Base-by-base conservation (phyloP, 2,888 invertebrate species). In the Cantharis rufa region DNA sequence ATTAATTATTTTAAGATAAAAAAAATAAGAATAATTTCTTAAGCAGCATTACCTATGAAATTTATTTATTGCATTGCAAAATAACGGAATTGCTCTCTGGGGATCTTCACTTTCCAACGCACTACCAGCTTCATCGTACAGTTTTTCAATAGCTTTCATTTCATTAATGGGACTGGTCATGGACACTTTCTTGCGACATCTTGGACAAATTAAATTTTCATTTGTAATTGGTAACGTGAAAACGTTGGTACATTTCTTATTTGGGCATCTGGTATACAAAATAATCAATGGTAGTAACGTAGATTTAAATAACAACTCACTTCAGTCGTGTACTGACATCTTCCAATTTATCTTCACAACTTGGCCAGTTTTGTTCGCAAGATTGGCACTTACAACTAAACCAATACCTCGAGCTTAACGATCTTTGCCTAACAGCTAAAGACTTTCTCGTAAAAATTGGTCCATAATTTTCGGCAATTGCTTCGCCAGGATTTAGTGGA, bases 391-490 rank as follows among this genome's bases (percentile, higher is more conserved):
- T 89, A 84, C 96, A 96, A 71, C 89, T 88, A 85, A 96, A 96
- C 92, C 95, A 94, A 85, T 96, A 96, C 13, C 95, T 91, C 13
- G 92, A 93, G 1, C 91, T 89, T 1, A 96, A 87, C 0, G 91
- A 89, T 69, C 91, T 89, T 84, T 93, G 93, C 3, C 96, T 90
- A 69, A 92, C 91, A 21, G 87, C 86, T 4, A 90, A 82, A 69
- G 86, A 87, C 80, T 88, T 89, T 78, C 92, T 90, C 0, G 91
- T 91, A 85, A 94, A 96, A 82, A 94, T 91, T 0, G 95, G 95
- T 0, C 96, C 96, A 86, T 96, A 96, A 88, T 96, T 96, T 84
- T 96, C 96, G 0, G 93, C 92, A 0, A 96, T 91, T n/a, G 91
- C 84, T 63, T 94, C 93, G 0, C 94, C 94, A 0, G 90, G 87